A percentile compares a stretch with the other conserved stretches of the same genome.
Evolutionary conservation across 2,888 invertebrate species (phyloP).

Genomic region (Aleiodes leptofemur): DNA sequence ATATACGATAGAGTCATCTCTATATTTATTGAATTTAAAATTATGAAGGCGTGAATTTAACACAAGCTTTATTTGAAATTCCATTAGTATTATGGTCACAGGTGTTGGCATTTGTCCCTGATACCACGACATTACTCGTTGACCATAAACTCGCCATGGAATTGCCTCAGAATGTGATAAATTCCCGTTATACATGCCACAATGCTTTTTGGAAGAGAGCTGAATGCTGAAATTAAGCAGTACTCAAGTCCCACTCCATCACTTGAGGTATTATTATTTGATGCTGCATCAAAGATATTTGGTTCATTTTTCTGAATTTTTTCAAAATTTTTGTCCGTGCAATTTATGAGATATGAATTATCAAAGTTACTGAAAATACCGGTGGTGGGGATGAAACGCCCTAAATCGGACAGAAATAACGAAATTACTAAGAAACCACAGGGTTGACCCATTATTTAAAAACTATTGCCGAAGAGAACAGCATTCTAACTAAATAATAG

Average conservation of each 20-base stretch:
- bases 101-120: conserved; percentile 7
- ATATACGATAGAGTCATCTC: conserved; percentile 28
- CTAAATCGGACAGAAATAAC: no score
- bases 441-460: no score
- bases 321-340: no score
- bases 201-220: background rate
- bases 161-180: background rate
- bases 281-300: no score
- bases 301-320: no score
- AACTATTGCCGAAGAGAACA: no score
- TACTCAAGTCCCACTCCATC: background rate
- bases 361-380: no score
- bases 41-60: conserved; percentile 6
- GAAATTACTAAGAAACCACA: no score
- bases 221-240: conserved; percentile 3
- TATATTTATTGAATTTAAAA: conserved; percentile 11
- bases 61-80: background rate
- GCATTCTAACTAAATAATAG: no score
- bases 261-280: background rate
- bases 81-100: background rate
- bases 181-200: conserved; percentile 2
- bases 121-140: background rate
- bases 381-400: no score
- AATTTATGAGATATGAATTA: no score
- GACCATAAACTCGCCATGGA: conserved; percentile 2